These are phyloP conservation scores for Orchesella cincta DNA, from an alignment of 1,140 invertebrate genomes.

Conservation along the genomic window DNA sequence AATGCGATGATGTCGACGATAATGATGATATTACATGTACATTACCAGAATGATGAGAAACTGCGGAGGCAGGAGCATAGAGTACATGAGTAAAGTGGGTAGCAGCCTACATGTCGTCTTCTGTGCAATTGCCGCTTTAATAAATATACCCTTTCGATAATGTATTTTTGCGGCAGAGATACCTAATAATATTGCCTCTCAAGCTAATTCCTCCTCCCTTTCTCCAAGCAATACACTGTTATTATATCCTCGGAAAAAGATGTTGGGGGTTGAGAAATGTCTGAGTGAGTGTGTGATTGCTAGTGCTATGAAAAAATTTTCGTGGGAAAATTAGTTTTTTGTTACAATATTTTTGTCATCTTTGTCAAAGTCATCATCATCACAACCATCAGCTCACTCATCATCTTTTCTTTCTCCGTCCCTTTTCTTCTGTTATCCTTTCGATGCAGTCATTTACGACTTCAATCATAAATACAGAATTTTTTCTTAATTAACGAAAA, in stretches of 20 bases:
- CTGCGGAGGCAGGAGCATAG: too few relatives aligned
- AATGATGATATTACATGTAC: too few relatives aligned
- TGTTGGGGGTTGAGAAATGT: not conserved
- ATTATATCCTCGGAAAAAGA: not conserved
- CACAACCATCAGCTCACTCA: not conserved
- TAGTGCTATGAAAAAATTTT: slow-evolving; percentile 8
- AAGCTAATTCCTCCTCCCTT: not conserved
- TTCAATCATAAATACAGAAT: too few relatives aligned
- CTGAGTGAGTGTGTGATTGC: not conserved
- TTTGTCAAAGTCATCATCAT: slow-evolving; percentile 51
- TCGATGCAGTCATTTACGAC: too few relatives aligned
- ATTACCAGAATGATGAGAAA: too few relatives aligned
- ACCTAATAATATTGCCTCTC: not conserved
- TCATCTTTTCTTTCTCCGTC: not conserved
- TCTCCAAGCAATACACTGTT: not conserved
- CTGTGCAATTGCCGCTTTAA: not conserved
- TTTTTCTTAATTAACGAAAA: too few relatives aligned
- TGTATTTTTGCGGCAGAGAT: not conserved
- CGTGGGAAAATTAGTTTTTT: slow-evolving; percentile 50
- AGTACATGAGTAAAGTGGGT: not conserved
- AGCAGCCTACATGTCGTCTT: not conserved
- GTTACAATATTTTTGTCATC: slow-evolving; percentile 50
- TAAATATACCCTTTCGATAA: not conserved
- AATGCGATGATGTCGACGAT: too few relatives aligned
- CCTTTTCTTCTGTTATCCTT: too few relatives aligned